Percentiles rank a stretch among this genome's conserved stretches.
Conservation (phyloP, 2,888 invertebrate species). For the Alitta virens region DNA sequence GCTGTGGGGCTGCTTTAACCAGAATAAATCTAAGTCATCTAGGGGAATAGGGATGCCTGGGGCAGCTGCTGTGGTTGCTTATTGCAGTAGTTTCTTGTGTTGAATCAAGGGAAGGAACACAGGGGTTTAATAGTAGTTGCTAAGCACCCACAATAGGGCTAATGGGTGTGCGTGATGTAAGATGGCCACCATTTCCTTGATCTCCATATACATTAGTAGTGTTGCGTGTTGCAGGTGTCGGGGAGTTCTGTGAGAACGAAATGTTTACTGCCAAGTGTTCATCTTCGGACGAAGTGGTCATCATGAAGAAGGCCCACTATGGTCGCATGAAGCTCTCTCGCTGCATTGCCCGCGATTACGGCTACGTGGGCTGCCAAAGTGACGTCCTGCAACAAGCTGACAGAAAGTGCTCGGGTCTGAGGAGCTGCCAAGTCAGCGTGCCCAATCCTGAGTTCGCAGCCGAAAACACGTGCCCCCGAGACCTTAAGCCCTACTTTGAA, state of each 20-base stretch:
- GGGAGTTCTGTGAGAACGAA: neutral
- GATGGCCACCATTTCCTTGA: no score
- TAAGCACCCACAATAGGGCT: no score
- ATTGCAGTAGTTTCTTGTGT: no score
- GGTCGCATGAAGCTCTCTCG: neutral
- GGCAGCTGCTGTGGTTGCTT: no score
- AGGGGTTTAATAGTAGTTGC: no score
- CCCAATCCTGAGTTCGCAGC: neutral
- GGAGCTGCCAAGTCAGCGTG: neutral
- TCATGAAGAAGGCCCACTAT: neutral
- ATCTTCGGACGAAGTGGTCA: neutral
- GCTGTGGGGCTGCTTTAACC: no score
- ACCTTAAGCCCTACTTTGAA: conserved; percentile 1
- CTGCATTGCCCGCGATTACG: neutral
- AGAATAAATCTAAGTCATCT: no score
- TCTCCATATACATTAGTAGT: no score
- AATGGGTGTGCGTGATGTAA: no score
- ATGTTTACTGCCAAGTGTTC: neutral
- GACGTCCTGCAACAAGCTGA: neutral
- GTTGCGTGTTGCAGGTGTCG: no score
- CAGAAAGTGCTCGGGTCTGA: neutral
- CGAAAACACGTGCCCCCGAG: neutral
- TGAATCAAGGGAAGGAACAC: no score
- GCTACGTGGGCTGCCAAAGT: neutral
- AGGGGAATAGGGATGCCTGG: no score